Conservation (phyloP, 2,888 invertebrate genomes). For the Drosophila engyochracea region DNA sequence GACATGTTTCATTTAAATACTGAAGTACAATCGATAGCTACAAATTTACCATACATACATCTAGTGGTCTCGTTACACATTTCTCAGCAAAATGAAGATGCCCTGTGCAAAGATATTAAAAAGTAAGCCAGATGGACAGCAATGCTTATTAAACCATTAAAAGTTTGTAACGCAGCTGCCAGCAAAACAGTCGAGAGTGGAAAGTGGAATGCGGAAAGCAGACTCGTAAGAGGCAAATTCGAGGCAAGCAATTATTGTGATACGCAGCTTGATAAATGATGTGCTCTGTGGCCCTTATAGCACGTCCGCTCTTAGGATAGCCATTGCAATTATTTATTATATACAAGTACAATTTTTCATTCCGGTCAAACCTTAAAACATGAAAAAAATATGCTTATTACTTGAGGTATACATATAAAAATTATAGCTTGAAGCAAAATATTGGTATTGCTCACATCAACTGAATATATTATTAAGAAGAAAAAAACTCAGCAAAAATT, state of each 20-base stretch:
- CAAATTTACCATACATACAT: neutral
- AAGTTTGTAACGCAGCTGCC: conserved; percentile 41
- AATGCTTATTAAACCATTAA: conserved; percentile 61
- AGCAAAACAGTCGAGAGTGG: neutral
- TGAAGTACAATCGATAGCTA: neutral
- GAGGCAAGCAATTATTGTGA: conserved; percentile 1
- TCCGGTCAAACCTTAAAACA: neutral
- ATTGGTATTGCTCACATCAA: neutral
- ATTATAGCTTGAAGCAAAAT: neutral
- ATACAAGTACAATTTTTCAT: conserved; percentile 13
- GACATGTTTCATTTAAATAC: neutral
- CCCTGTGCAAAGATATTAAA: neutral
- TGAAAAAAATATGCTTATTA: neutral
- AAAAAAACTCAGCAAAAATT: neutral
- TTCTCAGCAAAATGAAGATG: neutral
- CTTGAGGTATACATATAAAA: neutral
- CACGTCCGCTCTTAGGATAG: conserved; percentile 2
- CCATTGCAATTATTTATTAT: conserved; percentile 17
- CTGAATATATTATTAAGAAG: neutral
- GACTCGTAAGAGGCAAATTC: neutral
- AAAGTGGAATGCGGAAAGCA: neutral
- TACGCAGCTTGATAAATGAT: conserved; percentile 30
- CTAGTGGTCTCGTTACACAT: neutral
- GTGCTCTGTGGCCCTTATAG: conserved; percentile 9
- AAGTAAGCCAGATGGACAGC: conserved; percentile 28